Evolutionary conservation across 2,113 vertebrate species (phyloP).

Genomic region (Ibidorhyncha struthersii): DNA sequence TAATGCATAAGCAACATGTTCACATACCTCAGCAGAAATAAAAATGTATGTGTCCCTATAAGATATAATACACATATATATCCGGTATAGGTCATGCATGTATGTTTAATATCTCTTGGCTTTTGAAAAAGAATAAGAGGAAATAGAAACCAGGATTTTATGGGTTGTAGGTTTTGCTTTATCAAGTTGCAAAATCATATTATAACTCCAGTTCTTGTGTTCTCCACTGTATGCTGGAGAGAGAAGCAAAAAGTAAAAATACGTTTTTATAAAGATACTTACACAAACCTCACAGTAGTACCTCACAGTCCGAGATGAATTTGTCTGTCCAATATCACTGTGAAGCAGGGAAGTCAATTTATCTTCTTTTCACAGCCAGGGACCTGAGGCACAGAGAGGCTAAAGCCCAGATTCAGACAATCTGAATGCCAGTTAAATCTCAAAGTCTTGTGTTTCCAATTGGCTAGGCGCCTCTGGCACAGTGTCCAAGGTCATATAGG

Average conservation of each 20-base stretch:
- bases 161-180: background rate
- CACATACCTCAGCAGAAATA: background rate
- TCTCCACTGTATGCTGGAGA: background rate
- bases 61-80: background rate
- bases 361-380: conserved; percentile 45
- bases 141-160: background rate
- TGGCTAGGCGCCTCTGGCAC: conserved; percentile 15
- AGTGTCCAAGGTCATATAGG: conserved; percentile 35
- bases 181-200: background rate
- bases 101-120: background rate
- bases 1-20: background rate
- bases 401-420: conserved; percentile 42
- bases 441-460: conserved; percentile 15
- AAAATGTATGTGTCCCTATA: rapidly evolving
- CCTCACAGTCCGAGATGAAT: background rate
- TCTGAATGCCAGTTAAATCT: conserved; percentile 36
- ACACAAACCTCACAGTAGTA: background rate
- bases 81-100: rapidly evolving
- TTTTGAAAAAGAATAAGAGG: background rate
- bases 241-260: background rate
- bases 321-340: background rate
- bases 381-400: conserved; percentile 38
- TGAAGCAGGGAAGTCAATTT: conserved; percentile 36
- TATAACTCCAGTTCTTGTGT: background rate
- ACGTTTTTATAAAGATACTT: background rate